Base-by-base conservation (phyloP, 1,140 invertebrate genomes). In the Lasioglossum albipes region DNA sequence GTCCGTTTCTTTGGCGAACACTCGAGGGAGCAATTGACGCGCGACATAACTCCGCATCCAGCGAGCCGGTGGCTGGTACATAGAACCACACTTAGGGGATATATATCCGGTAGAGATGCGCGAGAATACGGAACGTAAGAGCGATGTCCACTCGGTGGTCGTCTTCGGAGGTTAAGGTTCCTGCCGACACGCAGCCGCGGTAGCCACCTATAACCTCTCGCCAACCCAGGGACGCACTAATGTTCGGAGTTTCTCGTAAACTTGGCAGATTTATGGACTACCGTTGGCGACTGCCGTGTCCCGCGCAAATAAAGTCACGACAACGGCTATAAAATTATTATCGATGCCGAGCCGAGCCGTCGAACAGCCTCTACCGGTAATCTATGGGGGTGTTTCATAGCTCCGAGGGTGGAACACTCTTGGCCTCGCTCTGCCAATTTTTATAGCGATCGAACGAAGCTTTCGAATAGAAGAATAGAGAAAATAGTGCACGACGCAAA, bases 21-120 rank as follows among this genome's bases (percentile, higher is more conserved):
- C 72, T 84, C 81, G 67, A 79, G 75, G 61, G 62, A 74, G 71
- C 89, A 89, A 90, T 89, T 90, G 88, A 91, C 87, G 86, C 85
- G 84, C 85, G 86, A 90, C 88, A 91, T 88, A 91, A 91, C 83
- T 89, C 81, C 77, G 71, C 88, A 84, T 84, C 84, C 84, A 83
- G 81, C 82, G 80, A 82, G 77, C 78, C 76, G 83, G 84, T 87
- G 79, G 83, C 83, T 83, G 84, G 71, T 91, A 92, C 91, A 92
- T 77, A 90, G 89, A 92, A 92, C 84, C 83, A 91, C 91, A 92
- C 91, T 92, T 92, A 92, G 89, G 82, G 86, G 82, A 86, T 86
- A 86, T 89, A 88, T 88, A 86, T 86, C 84, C 75, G 80, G 76
- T 62, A 78, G 69, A 79, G 78, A 81, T 42, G 83, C 52, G 75